Evolutionary conservation across 2,113 vertebrate species (phyloP), one percentile per base, ranked within the genome.

Genomic region (Tapirus terrestris): DNA sequence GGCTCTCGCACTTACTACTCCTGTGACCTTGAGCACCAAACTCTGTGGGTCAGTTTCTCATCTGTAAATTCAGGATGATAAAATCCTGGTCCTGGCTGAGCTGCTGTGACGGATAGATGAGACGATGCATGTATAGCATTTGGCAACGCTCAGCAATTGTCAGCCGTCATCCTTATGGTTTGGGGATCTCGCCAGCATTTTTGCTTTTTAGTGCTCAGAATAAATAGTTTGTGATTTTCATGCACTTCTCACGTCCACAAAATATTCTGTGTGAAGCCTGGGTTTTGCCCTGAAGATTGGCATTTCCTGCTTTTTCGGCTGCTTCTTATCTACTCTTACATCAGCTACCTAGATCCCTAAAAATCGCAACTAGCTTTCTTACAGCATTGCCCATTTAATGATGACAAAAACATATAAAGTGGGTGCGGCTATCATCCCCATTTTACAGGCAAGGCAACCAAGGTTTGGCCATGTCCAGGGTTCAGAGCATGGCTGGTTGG

Each of bases 101-200:
- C 33, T 5, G 18, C 27, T 6, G 2, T 23, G 33, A 21, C 36
- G 17, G 51, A n/a, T 9, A 16, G 8, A 36, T 5, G 27, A 81
- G 39, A 29, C 0, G 1, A 13, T 1, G 23, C 0, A 6, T 2
- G 25, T 12, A 0, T 0, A 0, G 8, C 11, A 2, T 17, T 70
- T 29, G 21, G 84, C 43, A 68, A 65, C 8, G 21, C 56, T 60
- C 82, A 12, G 4, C 56, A 27, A 8, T 2, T 0, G 21, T 36
- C 11, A 43, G 31, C 5, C 0, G 0, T 36, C 51, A 9, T 51
- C 16, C 1, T 29, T 9, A 7, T 16, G 31, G 12, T n/a, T 61
- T n/a, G 0, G 16, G 23, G 29, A 43, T 3, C 1, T 25, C 23
- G 23, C 39, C 43, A 51, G 29, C 70, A 67, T 36, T 20, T 79